phyloP scores from a whole-genome alignment of 2,888 invertebrate genomes.

The Drosophila affinis region DNA sequence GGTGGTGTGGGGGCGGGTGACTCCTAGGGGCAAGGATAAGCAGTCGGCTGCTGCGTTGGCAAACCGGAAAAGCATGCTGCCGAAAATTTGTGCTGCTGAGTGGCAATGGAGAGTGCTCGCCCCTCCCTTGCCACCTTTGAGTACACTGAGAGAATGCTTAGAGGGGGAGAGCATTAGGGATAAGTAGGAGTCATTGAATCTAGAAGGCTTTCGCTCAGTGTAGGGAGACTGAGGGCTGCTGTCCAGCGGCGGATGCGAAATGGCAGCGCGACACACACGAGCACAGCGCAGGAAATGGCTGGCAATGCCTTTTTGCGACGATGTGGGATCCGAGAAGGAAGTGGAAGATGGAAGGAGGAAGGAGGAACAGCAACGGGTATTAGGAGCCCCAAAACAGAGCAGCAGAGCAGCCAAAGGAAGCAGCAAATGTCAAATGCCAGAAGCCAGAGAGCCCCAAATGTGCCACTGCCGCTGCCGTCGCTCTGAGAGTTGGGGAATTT shows the following conservation, averaged over 20 bases:
- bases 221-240: conserved; percentile 34
- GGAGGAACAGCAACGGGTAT: conserved; percentile 3
- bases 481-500: conserved; percentile 15
- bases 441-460: conserved; percentile 8
- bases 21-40: conserved; percentile 10
- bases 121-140: background rate
- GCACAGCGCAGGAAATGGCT: conserved; percentile 59
- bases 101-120: conserved; percentile 66
- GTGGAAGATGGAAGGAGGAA: background rate
- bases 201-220: conserved; percentile 18
- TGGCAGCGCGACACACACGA: conserved; percentile 72
- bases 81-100: conserved; percentile 75
- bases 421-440: conserved; percentile 39
- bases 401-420: background rate
- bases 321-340: conserved; percentile 9
- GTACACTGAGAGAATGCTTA: conserved; percentile 28
- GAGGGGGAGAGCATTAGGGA: background rate
- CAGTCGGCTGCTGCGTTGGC: conserved; percentile 57
- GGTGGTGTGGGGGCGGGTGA: background rate
- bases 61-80: conserved; percentile 76
- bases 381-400: background rate
- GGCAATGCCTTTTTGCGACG: conserved; percentile 58
- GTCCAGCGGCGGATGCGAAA: conserved; percentile 74
- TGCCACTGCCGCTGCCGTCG: background rate
- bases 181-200: background rate